phyloP scores from a whole-genome alignment of 1,140 invertebrate genomes.

The Oncopodura yosiiana region DNA sequence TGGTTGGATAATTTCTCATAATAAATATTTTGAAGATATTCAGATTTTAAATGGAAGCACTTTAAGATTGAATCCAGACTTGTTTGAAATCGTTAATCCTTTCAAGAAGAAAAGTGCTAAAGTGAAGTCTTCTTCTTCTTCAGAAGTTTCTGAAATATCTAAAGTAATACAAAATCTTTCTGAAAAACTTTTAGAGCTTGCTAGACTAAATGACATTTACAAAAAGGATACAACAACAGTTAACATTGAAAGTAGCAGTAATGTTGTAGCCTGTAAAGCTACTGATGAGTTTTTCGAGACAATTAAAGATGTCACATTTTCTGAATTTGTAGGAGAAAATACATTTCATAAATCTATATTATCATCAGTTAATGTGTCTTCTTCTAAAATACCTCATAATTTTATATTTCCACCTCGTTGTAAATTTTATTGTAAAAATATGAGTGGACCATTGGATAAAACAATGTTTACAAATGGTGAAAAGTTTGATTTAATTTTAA shows the following conservation, averaged over 20 bases:
- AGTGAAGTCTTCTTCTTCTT: not conserved
- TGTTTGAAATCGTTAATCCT: slow-evolving; percentile 16
- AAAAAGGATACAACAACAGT: not conserved
- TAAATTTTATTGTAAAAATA: slow-evolving; percentile 44
- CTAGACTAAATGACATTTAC: too few species aligned
- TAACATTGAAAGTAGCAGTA: not conserved
- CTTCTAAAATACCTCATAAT: not conserved
- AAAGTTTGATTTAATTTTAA: slow-evolving; percentile 65
- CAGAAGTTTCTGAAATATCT: not conserved
- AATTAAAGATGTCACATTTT: not conserved
- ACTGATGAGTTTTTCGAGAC: slow-evolving; percentile 12
- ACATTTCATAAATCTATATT: not conserved
- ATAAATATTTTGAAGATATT: slow-evolving; percentile 11
- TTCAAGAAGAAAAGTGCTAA: slow-evolving; percentile 9
- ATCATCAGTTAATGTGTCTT: not conserved
- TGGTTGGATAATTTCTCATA: slow-evolving; percentile 29
- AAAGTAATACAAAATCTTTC: not conserved
- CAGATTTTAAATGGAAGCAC: not conserved
- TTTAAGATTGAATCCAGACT: slow-evolving; percentile 16
- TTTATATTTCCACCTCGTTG: slow-evolving; percentile 27
- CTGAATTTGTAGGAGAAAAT: not conserved
- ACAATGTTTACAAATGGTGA: slow-evolving; percentile 38
- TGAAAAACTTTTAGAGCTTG: not conserved
- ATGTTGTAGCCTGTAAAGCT: slow-evolving; percentile 1
- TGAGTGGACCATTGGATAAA: slow-evolving; percentile 40